phyloP scores from a whole-genome alignment of 2,113 vertebrate species.

The Panurus biarmicus region DNA sequence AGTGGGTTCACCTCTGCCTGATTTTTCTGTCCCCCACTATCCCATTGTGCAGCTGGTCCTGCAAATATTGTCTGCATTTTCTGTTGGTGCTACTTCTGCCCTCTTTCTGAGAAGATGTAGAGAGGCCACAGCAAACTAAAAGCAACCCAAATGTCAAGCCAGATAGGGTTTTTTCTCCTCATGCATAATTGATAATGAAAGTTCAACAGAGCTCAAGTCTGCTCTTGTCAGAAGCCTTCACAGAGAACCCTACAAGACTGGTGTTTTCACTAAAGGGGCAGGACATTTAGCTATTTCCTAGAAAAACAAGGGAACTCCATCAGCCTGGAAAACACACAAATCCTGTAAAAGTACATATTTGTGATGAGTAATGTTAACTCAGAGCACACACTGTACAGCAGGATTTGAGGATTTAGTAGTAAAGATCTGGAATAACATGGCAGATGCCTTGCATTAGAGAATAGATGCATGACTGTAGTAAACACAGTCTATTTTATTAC shows the following conservation, averaged over 20 bases:
- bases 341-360: not conserved
- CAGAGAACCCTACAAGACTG: not conserved
- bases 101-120: not conserved
- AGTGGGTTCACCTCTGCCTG: not conserved
- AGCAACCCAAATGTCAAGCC: not conserved
- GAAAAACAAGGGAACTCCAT: not conserved
- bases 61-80: not conserved
- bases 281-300: not conserved
- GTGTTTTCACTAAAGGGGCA: not conserved
- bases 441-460: not conserved
- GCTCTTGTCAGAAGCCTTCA: not conserved
- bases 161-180: not conserved
- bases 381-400: not conserved
- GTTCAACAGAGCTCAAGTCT: not conserved
- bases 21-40: not conserved
- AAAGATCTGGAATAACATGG: not conserved
- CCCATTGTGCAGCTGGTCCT: not conserved
- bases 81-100: not conserved
- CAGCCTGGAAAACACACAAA: not conserved
- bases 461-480: not conserved
- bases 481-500: not conserved
- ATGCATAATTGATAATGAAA: not conserved
- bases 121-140: not conserved
- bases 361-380: not conserved
- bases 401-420: not conserved